phyloP scores from a whole-genome alignment of 2,888 invertebrate species.

The Lochmaea crataegi region DNA sequence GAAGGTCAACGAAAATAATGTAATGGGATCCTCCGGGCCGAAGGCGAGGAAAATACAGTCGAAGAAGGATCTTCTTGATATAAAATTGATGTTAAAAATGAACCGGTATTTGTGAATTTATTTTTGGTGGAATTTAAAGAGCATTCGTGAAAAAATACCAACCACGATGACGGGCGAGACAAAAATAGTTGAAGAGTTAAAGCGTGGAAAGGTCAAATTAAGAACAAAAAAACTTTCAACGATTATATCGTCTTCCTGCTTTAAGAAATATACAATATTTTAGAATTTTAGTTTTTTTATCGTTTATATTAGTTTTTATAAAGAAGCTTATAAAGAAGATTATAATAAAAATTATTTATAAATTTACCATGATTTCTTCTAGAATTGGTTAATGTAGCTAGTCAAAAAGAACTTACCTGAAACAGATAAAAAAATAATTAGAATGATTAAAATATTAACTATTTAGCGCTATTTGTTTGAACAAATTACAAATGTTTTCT shows the following conservation, averaged over 20 bases:
- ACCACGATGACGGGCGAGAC: background rate
- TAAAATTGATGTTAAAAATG: too few relatives aligned
- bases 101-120: background rate
- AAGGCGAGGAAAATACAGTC: too few relatives aligned
- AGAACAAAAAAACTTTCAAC: background rate
- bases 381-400: background rate
- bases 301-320: too few relatives aligned
- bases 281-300: background rate
- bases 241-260: background rate
- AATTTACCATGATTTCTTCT: background rate
- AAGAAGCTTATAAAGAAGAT: background rate
- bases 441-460: too few relatives aligned
- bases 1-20: too few relatives aligned
- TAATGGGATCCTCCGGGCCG: too few relatives aligned
- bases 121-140: background rate
- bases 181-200: constrained; percentile 1
- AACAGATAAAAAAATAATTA: background rate
- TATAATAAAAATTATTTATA: background rate
- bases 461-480: too few relatives aligned
- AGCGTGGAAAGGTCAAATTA: constrained; percentile 2
- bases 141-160: background rate
- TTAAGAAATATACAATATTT: background rate
- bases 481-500: background rate
- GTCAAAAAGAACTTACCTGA: background rate
- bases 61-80: too few relatives aligned